Evolutionary conservation across 35 echinoderm and acorn worm genomes (phyloP).

Genomic region (Apostichopus japonicus): DNA sequence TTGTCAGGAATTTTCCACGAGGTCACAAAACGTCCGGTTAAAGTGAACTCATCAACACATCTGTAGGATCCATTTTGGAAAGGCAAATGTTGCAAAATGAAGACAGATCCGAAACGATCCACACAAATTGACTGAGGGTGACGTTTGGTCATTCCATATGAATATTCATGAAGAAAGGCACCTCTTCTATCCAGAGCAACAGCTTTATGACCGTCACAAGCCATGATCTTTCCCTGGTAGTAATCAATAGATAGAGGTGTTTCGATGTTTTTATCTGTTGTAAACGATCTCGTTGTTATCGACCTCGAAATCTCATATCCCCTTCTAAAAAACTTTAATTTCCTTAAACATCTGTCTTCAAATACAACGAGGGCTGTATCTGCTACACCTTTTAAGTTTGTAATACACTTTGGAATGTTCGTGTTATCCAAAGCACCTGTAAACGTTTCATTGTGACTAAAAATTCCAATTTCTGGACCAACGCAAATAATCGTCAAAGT

Average conservation of each 20-base stretch:
- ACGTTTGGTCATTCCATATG: not conserved
- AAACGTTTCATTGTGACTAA: no score
- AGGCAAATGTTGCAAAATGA: not conserved
- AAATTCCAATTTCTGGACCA: no score
- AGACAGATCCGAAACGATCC: conserved; percentile 4
- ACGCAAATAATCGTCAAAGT: no score
- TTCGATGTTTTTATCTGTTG: not conserved
- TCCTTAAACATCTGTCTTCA: no score
- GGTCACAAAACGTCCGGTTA: not conserved
- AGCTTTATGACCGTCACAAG: not conserved
- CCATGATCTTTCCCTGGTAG: not conserved
- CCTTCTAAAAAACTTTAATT: no score
- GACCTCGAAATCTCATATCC: no score
- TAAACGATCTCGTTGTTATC: not conserved
- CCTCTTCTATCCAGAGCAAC: not conserved
- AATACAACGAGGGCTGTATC: no score
- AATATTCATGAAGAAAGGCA: not conserved
- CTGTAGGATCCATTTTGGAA: not conserved
- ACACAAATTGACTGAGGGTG: not conserved
- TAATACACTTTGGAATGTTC: no score
- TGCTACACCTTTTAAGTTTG: no score
- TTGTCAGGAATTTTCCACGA: not conserved
- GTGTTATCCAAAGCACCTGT: no score
- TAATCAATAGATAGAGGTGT: not conserved
- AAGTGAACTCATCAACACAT: not conserved